These are phyloP conservation scores for Pagrus major DNA, from an alignment of 2,113 vertebrate genomes.

Conservation along the genomic window DNA sequence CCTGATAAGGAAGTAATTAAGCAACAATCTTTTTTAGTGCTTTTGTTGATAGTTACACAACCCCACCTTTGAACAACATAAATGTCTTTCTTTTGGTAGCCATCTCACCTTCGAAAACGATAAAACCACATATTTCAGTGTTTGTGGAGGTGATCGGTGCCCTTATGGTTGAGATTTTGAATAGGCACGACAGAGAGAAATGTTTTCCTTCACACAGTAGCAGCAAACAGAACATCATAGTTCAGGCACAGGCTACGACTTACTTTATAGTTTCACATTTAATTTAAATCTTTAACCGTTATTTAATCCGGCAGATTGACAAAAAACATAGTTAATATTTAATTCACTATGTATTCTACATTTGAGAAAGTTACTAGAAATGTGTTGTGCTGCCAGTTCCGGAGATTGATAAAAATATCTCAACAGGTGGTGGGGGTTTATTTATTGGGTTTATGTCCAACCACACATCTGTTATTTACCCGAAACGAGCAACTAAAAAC, in stretches of 20 bases:
- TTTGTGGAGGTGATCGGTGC: not conserved
- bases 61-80: conserved; percentile 24
- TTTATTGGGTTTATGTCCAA: not conserved
- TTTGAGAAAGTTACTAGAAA: not conserved
- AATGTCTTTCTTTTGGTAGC: not conserved
- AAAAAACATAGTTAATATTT: not conserved
- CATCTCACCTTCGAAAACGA: not conserved
- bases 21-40: not conserved
- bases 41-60: conserved; percentile 17
- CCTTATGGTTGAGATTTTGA: not conserved
- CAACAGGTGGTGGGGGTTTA: not conserved
- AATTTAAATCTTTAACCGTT: not conserved
- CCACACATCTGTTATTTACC: no score
- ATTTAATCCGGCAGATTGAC: not conserved
- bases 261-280: not conserved
- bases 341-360: not conserved
- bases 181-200: not conserved
- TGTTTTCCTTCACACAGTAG: not conserved
- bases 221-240: not conserved
- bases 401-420: not conserved
- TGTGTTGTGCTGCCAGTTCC: not conserved
- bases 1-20: not conserved
- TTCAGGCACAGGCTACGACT: not conserved
- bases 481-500: not conserved
- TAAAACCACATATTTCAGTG: not conserved